These are phyloP conservation scores for Euclidia mi DNA, from an alignment of 2,888 invertebrate species.

Conservation along the genomic window DNA sequence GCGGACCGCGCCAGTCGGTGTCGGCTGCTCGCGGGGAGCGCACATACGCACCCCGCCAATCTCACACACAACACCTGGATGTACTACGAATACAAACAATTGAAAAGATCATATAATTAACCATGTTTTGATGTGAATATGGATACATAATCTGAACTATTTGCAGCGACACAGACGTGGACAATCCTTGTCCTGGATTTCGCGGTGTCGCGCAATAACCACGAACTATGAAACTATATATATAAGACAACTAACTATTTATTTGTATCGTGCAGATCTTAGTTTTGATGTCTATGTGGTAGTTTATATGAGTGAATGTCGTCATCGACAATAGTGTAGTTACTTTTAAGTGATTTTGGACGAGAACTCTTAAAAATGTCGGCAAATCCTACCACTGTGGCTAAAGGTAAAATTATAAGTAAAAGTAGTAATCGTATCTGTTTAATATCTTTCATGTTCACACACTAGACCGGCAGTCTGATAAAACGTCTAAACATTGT, in stretches of 20 bases:
- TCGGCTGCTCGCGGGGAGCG: constrained; percentile 60
- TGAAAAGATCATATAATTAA: constrained; percentile 11
- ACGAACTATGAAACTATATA: constrained; percentile 25
- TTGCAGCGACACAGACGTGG: constrained; percentile 17
- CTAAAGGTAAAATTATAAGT: constrained; percentile 69
- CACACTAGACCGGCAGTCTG: not conserved
- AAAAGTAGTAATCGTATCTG: not conserved
- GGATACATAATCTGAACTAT: constrained; percentile 16
- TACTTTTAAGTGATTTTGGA: constrained; percentile 48
- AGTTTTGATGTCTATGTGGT: constrained; percentile 23
- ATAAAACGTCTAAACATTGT: not conserved
- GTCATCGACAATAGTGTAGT: constrained; percentile 47
- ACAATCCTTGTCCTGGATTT: constrained; percentile 17
- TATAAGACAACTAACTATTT: constrained; percentile 28
- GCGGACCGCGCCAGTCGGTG: constrained; percentile 66
- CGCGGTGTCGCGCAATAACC: constrained; percentile 16
- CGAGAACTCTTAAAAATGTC: constrained; percentile 67
- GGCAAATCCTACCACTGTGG: constrained; percentile 71
- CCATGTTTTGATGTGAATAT: constrained; percentile 23
- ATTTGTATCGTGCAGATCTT: constrained; percentile 31
- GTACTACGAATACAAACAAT: constrained; percentile 48
- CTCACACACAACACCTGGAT: constrained; percentile 47
- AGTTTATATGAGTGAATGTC: constrained; percentile 17
- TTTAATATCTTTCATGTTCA: not conserved
- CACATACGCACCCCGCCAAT: constrained; percentile 50